These are phyloP conservation scores for Campaea margaritaria DNA, from an alignment of 2,888 invertebrate genomes.

Conservation along the genomic window DNA sequence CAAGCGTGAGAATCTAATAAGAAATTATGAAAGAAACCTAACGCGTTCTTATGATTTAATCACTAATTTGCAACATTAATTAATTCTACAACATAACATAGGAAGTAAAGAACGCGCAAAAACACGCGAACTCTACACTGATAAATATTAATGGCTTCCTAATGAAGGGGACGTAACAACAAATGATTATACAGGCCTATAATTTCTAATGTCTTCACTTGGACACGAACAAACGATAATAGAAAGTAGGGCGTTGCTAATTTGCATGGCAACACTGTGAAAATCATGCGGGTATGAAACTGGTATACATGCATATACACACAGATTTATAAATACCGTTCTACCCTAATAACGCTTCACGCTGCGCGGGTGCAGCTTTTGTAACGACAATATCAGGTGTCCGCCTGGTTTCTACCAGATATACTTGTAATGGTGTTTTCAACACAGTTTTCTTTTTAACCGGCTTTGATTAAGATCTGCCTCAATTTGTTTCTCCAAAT, in stretches of 20 bases:
- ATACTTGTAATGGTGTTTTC: slow-evolving; percentile 36
- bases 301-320: slow-evolving; percentile 16
- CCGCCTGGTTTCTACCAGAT: slow-evolving; percentile 45
- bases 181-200: slow-evolving; percentile 35
- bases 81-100: slow-evolving; percentile 17
- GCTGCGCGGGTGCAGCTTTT: slow-evolving; percentile 55
- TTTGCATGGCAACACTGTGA: slow-evolving; percentile 62
- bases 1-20: slow-evolving; percentile 9
- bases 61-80: slow-evolving; percentile 11
- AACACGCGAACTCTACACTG: slow-evolving; percentile 18
- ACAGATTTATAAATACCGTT: slow-evolving; percentile 48
- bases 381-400: slow-evolving; percentile 52
- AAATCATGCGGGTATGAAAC: slow-evolving; percentile 50
- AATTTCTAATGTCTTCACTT: slow-evolving; percentile 47
- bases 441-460: slow-evolving; percentile 32
- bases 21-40: slow-evolving; percentile 5
- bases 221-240: slow-evolving; percentile 46
- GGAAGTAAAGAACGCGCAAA: slow-evolving; percentile 16
- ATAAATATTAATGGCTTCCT: slow-evolving; percentile 32
- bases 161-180: slow-evolving; percentile 33
- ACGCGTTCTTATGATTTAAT: slow-evolving; percentile 13
- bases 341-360: slow-evolving; percentile 70
- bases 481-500: slow-evolving; percentile 18
- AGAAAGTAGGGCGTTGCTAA: slow-evolving; percentile 63
- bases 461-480: slow-evolving; percentile 25